Evolutionary conservation across 2,113 vertebrate species (phyloP), one percentile per base, ranked within the genome.

Genomic region (Lathamus discolor): DNA sequence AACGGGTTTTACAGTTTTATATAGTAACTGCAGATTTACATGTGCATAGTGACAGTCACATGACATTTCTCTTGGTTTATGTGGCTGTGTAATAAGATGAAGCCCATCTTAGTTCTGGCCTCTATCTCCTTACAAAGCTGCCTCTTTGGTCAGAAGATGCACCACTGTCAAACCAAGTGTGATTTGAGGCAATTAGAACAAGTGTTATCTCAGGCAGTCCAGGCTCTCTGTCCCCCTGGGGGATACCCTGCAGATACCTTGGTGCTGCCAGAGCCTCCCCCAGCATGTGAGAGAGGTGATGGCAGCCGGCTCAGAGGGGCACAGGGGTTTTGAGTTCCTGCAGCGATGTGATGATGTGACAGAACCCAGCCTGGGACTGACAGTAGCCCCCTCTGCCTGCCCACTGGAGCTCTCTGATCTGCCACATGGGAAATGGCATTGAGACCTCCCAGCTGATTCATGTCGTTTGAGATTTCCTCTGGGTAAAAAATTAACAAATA

Each of bases 311-410:
- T 7, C 5, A 8, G 79, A 24, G 29, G 51, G 49, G 35, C 46
- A 57, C 0, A 0, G 80, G 73, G 17, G 25, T 20, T 8, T 1
- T 13, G 7, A 4, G 41, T 28, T 37, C 33, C 46, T 77, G 41
- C 13, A 24, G 33, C n/a, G 24, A n/a, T 51, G 37, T 69, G 52
- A 28, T 0, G 0, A 5, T 39, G 43, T 43, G 63, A 43, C 1
- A 5, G 13, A n/a, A 68, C 19, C 52, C 7, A 8, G 41, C 19
- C 24, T 9, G 48, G 59, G 28, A 1, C 11, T 44, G 37, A 4
- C 67, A 39, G 51, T 3, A 2, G 54, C 39, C 44, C 62, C 15
- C 17, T 17, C 41, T 19, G 28, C 18, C 64, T 80, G 17, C 67
- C 29, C 18, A 1, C 1, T 15, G 12, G 19, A 28, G 20, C 25